A percentile compares a stretch with the other conserved stretches of the same genome.
Evolutionary conservation across 2,888 invertebrate species (phyloP).

Genomic region (Drosophila phalerata): DNA sequence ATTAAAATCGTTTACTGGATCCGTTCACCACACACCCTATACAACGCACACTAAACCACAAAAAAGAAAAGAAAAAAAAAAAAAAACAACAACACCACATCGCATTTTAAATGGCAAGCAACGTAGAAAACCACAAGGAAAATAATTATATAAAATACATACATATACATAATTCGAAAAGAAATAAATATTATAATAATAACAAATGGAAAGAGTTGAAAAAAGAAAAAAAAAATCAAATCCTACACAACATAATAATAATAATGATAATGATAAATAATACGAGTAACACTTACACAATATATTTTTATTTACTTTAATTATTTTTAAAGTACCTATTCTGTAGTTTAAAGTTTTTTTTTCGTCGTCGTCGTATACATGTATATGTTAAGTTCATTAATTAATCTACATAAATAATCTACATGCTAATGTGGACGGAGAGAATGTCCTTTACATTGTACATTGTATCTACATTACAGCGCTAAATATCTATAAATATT

Average conservation of each 20-base stretch:
- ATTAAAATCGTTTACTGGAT: conserved; percentile 77
- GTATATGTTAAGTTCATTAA: conserved; percentile 77
- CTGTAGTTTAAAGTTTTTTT: conserved; percentile 59
- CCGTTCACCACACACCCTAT: background rate
- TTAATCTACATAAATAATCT: conserved; percentile 56
- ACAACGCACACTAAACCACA: background rate
- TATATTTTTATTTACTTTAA: conserved; percentile 60
- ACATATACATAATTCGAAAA: conserved; percentile 18
- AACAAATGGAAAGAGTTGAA: conserved; percentile 28
- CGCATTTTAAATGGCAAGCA: conserved; percentile 57
- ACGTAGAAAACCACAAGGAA: conserved; percentile 37
- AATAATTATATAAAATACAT: conserved; percentile 27
- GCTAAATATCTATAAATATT: conserved; percentile 73
- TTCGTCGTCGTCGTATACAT: conserved; percentile 67
- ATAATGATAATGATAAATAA: conserved; percentile 23
- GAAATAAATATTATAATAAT: conserved; percentile 22
- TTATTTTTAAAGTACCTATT: conserved; percentile 66
- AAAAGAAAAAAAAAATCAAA: conserved; percentile 21
- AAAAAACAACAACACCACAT: background rate
- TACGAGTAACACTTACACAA: conserved; percentile 17
- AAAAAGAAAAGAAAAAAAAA: too few species aligned
- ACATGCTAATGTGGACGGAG: conserved; percentile 39
- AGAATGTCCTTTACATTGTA: conserved; percentile 70
- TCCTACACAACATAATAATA: conserved; percentile 22
- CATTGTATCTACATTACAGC: conserved; percentile 75